phyloP scores from a whole-genome alignment of 1,140 invertebrate genomes.

The Neotoxoptera formosana region DNA sequence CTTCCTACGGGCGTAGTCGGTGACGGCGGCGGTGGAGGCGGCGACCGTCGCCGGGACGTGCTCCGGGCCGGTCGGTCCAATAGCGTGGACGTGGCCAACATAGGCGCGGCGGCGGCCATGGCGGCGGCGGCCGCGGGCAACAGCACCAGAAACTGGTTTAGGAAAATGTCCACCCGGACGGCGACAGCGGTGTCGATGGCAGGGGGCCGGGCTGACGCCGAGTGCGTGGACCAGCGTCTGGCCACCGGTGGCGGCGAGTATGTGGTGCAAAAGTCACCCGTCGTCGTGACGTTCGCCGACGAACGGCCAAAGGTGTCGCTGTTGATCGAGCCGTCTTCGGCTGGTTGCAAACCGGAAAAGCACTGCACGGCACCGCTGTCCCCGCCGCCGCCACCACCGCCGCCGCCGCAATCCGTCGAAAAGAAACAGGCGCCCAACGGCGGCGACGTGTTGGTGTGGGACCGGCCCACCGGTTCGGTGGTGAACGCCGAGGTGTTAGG shows the following conservation, averaged over 20 bases:
- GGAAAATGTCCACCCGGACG: conserved; percentile 56
- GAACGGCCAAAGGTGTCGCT: conserved; percentile 59
- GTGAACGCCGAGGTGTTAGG: conserved; percentile 80
- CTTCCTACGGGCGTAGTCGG: conserved; percentile 61
- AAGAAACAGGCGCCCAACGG: not conserved
- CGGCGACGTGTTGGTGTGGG: conserved; percentile 69
- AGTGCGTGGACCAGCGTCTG: conserved; percentile 79
- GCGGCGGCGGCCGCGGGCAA: conserved; percentile 59
- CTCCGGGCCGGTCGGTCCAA: conserved; percentile 76
- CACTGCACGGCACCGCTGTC: not conserved
- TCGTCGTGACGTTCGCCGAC: conserved; percentile 63
- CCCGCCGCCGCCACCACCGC: not conserved
- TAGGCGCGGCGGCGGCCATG: conserved; percentile 67
- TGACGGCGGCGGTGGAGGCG: conserved; percentile 61
- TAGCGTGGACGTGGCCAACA: conserved; percentile 80
- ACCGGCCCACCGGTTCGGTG: conserved; percentile 74
- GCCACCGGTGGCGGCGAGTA: conserved; percentile 67
- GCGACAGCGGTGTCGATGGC: conserved; percentile 71
- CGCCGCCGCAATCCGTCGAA: conserved; percentile 64
- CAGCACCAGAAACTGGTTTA: conserved; percentile 40
- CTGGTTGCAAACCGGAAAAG: conserved; percentile 31
- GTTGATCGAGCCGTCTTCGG: not conserved
- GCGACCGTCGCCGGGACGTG: conserved; percentile 66
- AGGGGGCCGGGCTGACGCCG: conserved; percentile 66
- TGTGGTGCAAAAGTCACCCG: conserved; percentile 60